These are phyloP conservation scores for Periophthalmodon schlosseri DNA, from an alignment of 2,113 vertebrate genomes.

Conservation along the genomic window DNA sequence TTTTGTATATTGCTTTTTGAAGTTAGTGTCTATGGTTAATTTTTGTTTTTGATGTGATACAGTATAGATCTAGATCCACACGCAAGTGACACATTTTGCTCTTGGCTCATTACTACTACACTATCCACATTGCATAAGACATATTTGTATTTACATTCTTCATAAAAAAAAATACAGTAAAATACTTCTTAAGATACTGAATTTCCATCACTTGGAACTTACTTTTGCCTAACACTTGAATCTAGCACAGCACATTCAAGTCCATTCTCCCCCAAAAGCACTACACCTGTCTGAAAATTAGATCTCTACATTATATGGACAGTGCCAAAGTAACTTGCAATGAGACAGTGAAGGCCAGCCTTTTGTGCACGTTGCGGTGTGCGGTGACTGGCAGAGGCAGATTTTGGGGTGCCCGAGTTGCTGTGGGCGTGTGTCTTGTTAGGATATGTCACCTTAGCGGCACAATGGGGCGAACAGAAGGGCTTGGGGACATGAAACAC, in stretches of 20 bases:
- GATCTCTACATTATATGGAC: constrained; percentile 15
- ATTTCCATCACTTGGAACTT: not conserved
- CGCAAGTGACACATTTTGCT: too few species aligned
- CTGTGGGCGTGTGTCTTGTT: constrained; percentile 42
- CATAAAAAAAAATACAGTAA: not conserved
- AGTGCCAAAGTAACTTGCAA: constrained; percentile 8
- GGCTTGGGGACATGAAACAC: constrained; percentile 73
- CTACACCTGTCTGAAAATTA: not conserved
- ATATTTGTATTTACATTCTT: not conserved
- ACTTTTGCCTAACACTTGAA: not conserved
- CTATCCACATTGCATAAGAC: not conserved
- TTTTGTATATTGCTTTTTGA: too few species aligned
- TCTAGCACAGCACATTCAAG: not conserved
- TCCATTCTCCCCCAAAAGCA: constrained; percentile 1
- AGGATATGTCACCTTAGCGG: constrained; percentile 68
- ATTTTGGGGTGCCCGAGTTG: constrained; percentile 18
- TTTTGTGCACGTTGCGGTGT: constrained; percentile 8
- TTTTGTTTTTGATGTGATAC: too few species aligned
- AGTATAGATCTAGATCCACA: too few species aligned
- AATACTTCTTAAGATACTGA: not conserved
- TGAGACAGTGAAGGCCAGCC: constrained; percentile 23
- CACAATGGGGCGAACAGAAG: constrained; percentile 74
- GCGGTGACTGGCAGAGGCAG: constrained; percentile 10
- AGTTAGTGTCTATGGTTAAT: too few species aligned
- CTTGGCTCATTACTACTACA: too few species aligned